Base-by-base conservation (phyloP, 2,888 invertebrate genomes). In the Temnothorax rugatulus region DNA sequence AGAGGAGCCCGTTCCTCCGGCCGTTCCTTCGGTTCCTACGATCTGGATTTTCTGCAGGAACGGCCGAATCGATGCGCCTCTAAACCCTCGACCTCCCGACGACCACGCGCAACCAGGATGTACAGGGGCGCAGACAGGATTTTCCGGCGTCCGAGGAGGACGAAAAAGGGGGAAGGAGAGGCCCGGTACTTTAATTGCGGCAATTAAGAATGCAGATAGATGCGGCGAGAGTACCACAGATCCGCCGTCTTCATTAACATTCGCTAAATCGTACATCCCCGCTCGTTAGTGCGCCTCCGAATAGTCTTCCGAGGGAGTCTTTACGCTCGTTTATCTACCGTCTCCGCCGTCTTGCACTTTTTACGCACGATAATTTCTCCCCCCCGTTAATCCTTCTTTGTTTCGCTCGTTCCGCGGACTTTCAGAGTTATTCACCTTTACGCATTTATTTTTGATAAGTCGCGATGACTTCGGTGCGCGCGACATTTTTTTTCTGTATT, bases 131-230 rank as follows among this genome's bases (percentile, higher is more conserved):
- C 59, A 66, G 82, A 57, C 76, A 66, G 82, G 59, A 79, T 64
- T 66, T 83, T 66, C 77, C 81, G 47, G 59, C 57, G 81, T 57
- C 52, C 52, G 3, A 7, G 9, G n/a, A 8, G n/a, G n/a, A 18
- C n/a, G 9, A 1, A 4, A 15, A 2, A 0, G 1, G 15, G 44
- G 7, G 8, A 4, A 25, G 25, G 54, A 5, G 18, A 50, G 47
- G 47, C 15, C 52, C 21, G n/a, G 87, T 29, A 47, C 54, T 54
- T 85, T 76, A 89, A 85, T 85, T 89, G 75, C 74, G 81, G 83
- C 82, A 86, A 90, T 90, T 88, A 88, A 90, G 66, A 66, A 71
- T 13, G 74, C 82, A 84, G 73, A 88, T 64, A 63, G 86, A 88
- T 88, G 71, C 66, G 82, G 57, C 69, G 77, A 74, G 74, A 82